Conservation (phyloP, 2,797 vertebrate species). For the Bradypus variegatus region DNA sequence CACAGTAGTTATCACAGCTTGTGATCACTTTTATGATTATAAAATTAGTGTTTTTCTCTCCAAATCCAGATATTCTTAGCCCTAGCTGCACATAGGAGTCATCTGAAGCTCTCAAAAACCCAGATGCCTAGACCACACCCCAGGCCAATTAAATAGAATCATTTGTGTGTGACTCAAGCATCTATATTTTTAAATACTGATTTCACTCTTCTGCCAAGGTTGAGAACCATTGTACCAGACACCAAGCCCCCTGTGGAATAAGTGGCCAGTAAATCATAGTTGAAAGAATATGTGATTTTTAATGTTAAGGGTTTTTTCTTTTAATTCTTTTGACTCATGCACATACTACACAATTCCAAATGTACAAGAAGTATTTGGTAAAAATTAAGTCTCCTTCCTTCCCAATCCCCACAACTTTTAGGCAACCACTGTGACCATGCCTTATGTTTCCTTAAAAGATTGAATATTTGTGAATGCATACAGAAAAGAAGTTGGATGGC, state of each 20-base stretch:
- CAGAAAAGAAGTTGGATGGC: background rate
- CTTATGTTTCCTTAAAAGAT: background rate
- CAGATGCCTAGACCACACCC: background rate
- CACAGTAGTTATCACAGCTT: background rate
- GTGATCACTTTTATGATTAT: background rate
- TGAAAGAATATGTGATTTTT: background rate
- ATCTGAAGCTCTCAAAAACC: background rate
- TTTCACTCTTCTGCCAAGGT: background rate
- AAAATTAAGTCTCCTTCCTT: background rate
- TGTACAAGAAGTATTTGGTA: background rate
- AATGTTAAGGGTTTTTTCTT: background rate
- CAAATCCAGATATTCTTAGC: background rate
- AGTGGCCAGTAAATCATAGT: background rate
- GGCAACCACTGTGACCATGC: background rate
- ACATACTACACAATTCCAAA: conserved; percentile 18
- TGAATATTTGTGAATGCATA: background rate
- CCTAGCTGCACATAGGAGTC: background rate
- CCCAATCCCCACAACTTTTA: background rate
- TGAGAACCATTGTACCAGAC: background rate
- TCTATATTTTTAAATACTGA: background rate
- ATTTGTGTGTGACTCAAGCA: background rate
- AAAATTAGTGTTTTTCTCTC: background rate
- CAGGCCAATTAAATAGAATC: background rate
- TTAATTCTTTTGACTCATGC: background rate
- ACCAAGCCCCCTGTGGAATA: background rate